phyloP scores from a whole-genome alignment of 1,140 invertebrate genomes.

The Episyrphus balteatus region DNA sequence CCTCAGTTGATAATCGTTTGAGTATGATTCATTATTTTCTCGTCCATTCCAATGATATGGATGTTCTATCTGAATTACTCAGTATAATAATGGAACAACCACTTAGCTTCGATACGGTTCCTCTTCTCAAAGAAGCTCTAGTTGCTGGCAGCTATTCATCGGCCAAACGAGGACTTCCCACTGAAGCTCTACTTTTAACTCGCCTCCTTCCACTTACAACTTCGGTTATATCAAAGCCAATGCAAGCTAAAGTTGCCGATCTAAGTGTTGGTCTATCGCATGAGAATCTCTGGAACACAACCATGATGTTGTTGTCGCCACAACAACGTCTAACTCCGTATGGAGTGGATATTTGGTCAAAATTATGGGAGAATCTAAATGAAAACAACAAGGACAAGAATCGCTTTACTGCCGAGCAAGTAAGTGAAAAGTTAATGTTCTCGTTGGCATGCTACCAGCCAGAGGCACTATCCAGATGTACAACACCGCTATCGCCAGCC shows the following conservation, averaged over 20 bases:
- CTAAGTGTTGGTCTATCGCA: constrained; percentile 38
- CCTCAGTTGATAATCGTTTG: constrained; percentile 53
- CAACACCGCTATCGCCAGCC: constrained; percentile 65
- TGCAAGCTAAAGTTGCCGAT: constrained; percentile 29
- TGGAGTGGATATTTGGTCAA: constrained; percentile 68
- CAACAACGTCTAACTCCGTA: constrained; percentile 69
- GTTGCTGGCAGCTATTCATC: constrained; percentile 57
- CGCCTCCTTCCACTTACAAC: constrained; percentile 60
- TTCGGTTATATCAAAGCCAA: constrained; percentile 30
- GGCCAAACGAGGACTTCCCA: constrained; percentile 57
- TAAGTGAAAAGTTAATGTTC: constrained; percentile 62
- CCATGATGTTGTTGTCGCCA: constrained; percentile 69
- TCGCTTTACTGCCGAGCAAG: constrained; percentile 54
- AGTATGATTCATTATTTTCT: constrained; percentile 70
- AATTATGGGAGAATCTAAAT: constrained; percentile 60
- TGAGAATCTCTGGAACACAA: constrained; percentile 65
- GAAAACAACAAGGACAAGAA: constrained; percentile 43
- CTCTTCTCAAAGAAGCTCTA: constrained; percentile 63
- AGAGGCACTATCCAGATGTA: constrained; percentile 69
- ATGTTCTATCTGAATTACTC: constrained; percentile 49
- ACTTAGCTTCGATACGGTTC: constrained; percentile 29
- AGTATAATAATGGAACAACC: constrained; percentile 32
- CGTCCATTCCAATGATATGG: constrained; percentile 58
- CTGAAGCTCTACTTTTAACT: constrained; percentile 53
- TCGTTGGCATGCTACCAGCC: constrained; percentile 73